phyloP scores from a whole-genome alignment of 2,888 invertebrate genomes.

The Pachycephus smyrnensis region DNA sequence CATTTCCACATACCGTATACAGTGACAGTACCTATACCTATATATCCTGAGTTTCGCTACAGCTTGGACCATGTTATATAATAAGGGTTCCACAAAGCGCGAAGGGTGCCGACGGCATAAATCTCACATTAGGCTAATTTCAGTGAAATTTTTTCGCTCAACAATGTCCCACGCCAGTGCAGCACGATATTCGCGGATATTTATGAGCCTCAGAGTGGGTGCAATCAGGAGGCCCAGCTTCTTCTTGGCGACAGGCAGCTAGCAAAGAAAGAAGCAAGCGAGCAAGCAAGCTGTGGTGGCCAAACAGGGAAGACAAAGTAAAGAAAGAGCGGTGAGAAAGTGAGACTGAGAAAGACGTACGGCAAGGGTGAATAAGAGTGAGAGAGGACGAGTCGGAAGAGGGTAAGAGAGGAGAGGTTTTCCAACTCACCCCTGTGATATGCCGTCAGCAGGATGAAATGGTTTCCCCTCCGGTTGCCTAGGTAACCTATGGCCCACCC shows the following conservation, averaged over 20 bases:
- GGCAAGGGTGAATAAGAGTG: not conserved
- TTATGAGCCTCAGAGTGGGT: conserved; percentile 20
- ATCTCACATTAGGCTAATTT: conserved; percentile 43
- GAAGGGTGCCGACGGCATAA: conserved; percentile 22
- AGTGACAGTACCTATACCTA: not conserved
- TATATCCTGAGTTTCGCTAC: not conserved
- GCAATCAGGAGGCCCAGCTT: conserved; percentile 4
- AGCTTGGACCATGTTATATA: not conserved
- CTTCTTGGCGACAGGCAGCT: not conserved
- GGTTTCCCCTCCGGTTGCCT: conserved; percentile 61
- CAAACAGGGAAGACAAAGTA: not conserved
- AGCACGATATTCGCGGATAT: conserved; percentile 19
- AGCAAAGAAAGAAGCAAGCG: not conserved
- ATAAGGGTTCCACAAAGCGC: not conserved
- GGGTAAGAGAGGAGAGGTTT: conserved; percentile 39
- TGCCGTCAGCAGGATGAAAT: conserved; percentile 65
- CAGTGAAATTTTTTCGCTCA: conserved; percentile 18
- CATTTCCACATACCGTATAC: not conserved
- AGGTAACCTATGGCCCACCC: conserved; percentile 64
- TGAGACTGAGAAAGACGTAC: not conserved
- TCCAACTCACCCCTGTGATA: conserved; percentile 51
- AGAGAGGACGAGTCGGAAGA: conserved; percentile 10
- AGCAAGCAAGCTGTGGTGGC: not conserved
- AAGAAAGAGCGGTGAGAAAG: not conserved
- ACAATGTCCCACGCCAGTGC: conserved; percentile 6